These are phyloP conservation scores for Parasteatoda tepidariorum DNA, from an alignment of 1,140 invertebrate species.

Conservation along the genomic window DNA sequence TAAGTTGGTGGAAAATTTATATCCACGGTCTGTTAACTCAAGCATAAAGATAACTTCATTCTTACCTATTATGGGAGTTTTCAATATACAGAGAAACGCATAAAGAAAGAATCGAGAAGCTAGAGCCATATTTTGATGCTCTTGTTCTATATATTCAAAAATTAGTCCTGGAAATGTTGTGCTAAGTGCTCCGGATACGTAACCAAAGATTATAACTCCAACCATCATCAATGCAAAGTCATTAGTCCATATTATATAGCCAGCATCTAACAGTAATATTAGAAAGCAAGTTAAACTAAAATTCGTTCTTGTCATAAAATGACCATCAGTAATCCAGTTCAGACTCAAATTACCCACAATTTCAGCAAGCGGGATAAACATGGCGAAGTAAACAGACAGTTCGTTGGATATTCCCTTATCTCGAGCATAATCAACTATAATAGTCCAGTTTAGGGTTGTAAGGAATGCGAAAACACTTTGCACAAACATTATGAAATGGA, in stretches of 20 bases:
- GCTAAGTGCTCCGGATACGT: neutral
- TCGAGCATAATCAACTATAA: neutral
- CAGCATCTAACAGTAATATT: neutral
- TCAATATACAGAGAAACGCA: neutral
- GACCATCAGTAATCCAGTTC: neutral
- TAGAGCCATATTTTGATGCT: neutral
- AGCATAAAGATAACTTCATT: too few species aligned
- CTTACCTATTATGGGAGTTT: neutral
- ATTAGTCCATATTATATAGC: neutral
- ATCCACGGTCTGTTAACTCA: too few species aligned
- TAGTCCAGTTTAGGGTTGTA: neutral
- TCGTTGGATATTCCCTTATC: neutral
- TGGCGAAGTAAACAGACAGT: neutral
- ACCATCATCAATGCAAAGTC: neutral
- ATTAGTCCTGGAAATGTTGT: neutral
- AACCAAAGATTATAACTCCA: neutral
- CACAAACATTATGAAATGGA: neutral
- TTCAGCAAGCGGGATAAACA: neutral
- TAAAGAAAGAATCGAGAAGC: neutral
- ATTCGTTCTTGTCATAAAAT: neutral
- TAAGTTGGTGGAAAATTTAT: too few species aligned
- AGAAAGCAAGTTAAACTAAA: neutral
- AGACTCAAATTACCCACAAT: neutral
- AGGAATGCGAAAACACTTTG: neutral
- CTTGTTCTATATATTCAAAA: neutral